Base-by-base conservation (phyloP, 2,113 vertebrate genomes). In the Notothenia rossii region DNA sequence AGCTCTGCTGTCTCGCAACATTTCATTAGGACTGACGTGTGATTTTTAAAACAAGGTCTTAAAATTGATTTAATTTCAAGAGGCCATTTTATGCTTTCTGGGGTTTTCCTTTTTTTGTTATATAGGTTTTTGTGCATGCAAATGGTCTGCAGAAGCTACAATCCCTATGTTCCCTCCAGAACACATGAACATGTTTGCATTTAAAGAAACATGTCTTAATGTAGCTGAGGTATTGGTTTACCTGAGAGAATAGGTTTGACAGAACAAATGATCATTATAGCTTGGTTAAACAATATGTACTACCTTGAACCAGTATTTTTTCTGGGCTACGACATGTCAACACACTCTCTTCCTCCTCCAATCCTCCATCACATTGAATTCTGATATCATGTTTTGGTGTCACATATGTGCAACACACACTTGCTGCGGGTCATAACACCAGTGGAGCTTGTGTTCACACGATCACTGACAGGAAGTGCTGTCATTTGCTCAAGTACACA, bases 21-120 rank as follows among this genome's bases (percentile, higher is more conserved):
- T 75, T 81, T 83, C 74, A 84, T 88, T 83, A 74, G 75, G 66
- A 83, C 77, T 60, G 58, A 85, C 33, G 17, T 25, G 29, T 8
- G 36, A 40, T 48, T 86, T 81, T 86, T 8, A 46, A 68, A 80
- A 68, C 25, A 18, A 85, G 73, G 72, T 72, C 61, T 78, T 68
- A 18, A 60, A 62, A 72, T 81, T 64, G 67, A 83, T 89, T 77
- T 45, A n/a, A 69, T 83, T 64, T 60, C 29, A 75, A 49, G 3
- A 49, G 5, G 67, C 14, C 36, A 1, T 40, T 7, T 40, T 7
- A 40, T 40, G 6, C 36, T 40, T 40, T 40, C 36, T 40, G 36
- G 29, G 36, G 36, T 40, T 7, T 40, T 40, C 36, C 36, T 7
- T 40, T 40, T 40, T 40, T 7, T 40, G 6, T 29, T 29, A 29